These are phyloP conservation scores for Gymnocheta viridis DNA, from an alignment of 2,888 invertebrate species.

Conservation along the genomic window DNA sequence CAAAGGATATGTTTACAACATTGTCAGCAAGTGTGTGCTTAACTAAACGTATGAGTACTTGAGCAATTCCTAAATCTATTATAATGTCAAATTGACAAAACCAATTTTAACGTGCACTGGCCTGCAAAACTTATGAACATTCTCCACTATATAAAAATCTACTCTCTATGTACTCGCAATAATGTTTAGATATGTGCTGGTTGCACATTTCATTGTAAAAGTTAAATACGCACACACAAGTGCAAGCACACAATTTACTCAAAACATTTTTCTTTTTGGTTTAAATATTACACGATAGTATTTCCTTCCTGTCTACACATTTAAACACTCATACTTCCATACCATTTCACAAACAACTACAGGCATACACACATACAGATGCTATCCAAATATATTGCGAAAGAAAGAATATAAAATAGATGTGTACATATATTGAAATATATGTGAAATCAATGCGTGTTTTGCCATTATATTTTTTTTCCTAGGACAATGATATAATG, in stretches of 20 bases:
- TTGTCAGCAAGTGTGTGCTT: constrained; percentile 53
- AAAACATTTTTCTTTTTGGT: constrained; percentile 37
- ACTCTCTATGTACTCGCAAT: not conserved
- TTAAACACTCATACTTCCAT: not conserved
- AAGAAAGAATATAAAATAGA: not conserved
- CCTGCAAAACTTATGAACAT: constrained; percentile 44
- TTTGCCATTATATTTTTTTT: constrained; percentile 14
- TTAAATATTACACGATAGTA: constrained; percentile 30
- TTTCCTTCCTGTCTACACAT: constrained; percentile 53
- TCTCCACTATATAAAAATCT: not conserved
- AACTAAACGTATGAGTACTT: constrained; percentile 52
- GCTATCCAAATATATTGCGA: not conserved
- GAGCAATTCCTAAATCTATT: constrained; percentile 75
- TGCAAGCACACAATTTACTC: constrained; percentile 29
- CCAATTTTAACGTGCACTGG: constrained; percentile 73
- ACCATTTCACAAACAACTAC: not conserved
- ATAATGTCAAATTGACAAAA: constrained; percentile 75
- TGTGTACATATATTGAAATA: not conserved
- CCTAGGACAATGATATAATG: not conserved
- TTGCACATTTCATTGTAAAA: not conserved
- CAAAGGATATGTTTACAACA: constrained; percentile 19
- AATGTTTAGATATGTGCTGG: not conserved
- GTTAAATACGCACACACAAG: constrained; percentile 43
- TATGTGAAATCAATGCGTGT: constrained; percentile 48
- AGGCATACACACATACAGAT: constrained; percentile 7